phyloP scores from a whole-genome alignment of 2,888 invertebrate genomes.

The Pyralis farinalis region DNA sequence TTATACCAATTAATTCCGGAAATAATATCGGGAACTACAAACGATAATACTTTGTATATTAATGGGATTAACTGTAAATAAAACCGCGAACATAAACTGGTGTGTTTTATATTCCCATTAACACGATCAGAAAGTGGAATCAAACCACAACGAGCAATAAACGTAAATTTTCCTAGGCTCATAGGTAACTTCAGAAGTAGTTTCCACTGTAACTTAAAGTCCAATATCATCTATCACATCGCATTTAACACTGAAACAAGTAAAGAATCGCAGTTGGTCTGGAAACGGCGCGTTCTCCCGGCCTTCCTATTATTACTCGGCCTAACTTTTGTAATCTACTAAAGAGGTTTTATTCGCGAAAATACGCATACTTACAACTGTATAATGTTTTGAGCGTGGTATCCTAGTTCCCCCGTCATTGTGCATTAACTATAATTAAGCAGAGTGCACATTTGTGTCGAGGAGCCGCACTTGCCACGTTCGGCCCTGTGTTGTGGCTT shows the following conservation, averaged over 20 bases:
- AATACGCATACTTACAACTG: slow-evolving; percentile 18
- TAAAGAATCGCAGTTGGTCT: not conserved
- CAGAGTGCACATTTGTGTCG: slow-evolving; percentile 47
- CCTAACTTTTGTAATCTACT: slow-evolving; percentile 32
- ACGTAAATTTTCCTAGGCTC: slow-evolving; percentile 36
- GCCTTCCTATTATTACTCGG: slow-evolving; percentile 29
- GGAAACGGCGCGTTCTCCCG: slow-evolving; percentile 2
- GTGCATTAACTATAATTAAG: slow-evolving; percentile 50
- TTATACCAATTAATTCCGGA: too few relatives aligned
- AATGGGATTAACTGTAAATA: too few relatives aligned
- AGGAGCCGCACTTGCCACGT: slow-evolving; percentile 27
- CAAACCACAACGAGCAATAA: slow-evolving; percentile 28
- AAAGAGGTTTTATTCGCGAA: slow-evolving; percentile 29
- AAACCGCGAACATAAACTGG: too few relatives aligned
- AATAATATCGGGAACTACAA: too few relatives aligned
- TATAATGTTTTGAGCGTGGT: slow-evolving; percentile 16
- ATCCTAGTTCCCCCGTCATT: slow-evolving; percentile 24
- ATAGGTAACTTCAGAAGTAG: slow-evolving; percentile 26
- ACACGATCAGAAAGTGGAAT: not conserved
- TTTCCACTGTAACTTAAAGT: slow-evolving; percentile 34
- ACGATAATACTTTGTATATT: too few relatives aligned
- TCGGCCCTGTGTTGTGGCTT: slow-evolving; percentile 26
- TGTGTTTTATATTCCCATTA: not conserved
- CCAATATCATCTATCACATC: slow-evolving; percentile 51
- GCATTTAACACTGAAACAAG: slow-evolving; percentile 44